Conservation (phyloP, 2,797 vertebrate species). For the Dallia pectoralis region DNA sequence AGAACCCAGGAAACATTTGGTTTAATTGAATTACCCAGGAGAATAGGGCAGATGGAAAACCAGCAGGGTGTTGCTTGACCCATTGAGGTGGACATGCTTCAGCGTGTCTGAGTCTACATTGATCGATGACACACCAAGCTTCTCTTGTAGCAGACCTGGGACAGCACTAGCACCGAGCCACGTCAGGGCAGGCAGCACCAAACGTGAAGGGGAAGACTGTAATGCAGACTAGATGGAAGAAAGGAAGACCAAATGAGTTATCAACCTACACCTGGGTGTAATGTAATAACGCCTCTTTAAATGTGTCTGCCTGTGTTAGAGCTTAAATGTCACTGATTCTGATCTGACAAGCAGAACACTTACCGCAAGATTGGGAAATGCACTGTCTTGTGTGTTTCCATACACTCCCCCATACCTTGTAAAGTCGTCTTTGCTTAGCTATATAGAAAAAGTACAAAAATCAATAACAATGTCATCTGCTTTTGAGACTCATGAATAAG, state of each 20-base stretch:
- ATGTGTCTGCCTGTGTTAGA: not conserved
- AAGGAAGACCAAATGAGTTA: not conserved
- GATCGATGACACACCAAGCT: slow-evolving; percentile 75
- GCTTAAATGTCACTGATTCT: not conserved
- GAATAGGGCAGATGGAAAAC: slow-evolving; percentile 80
- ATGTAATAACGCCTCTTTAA: not conserved
- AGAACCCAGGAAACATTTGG: not conserved
- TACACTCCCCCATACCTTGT: slow-evolving; percentile 84
- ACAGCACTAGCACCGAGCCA: slow-evolving; percentile 75
- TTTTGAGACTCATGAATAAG: not conserved
- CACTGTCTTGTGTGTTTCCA: slow-evolving; percentile 84
- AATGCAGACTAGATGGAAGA: slow-evolving; percentile 71
- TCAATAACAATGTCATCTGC: not conserved
- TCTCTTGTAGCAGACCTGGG: slow-evolving; percentile 75
- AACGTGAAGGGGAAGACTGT: slow-evolving; percentile 71
- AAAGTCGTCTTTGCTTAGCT: slow-evolving; percentile 91
- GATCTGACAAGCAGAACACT: slow-evolving; percentile 22
- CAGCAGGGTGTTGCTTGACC: slow-evolving; percentile 75
- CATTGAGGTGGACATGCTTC: slow-evolving; percentile 73
- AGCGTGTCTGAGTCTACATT: slow-evolving; percentile 76
- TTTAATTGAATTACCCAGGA: slow-evolving; percentile 59
- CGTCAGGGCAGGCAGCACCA: slow-evolving; percentile 79
- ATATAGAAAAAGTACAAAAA: slow-evolving; percentile 24
- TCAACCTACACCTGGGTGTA: not conserved
- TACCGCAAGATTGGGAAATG: slow-evolving; percentile 83